These are phyloP conservation scores for Cantharis flavilabris DNA, from an alignment of 2,888 invertebrate species.

Conservation along the genomic window DNA sequence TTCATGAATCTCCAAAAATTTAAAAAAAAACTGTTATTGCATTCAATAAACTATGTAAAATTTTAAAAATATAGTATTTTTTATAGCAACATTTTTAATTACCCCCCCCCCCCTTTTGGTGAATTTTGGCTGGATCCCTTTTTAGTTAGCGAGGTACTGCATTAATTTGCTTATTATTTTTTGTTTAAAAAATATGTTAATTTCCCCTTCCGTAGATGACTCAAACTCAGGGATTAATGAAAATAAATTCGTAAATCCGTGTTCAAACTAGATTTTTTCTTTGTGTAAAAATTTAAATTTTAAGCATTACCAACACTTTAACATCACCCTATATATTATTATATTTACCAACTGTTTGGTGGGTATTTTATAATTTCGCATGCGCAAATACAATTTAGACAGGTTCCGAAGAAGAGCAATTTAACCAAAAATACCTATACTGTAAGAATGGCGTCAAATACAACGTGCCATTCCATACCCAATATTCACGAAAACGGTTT, in stretches of 20 bases:
- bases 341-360: neutral
- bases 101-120: no score
- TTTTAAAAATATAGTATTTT: no score
- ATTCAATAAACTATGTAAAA: no score
- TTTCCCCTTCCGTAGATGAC: neutral
- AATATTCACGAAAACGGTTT: slow-evolving; percentile 36
- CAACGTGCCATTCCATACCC: slow-evolving; percentile 30
- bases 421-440: neutral
- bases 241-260: no score
- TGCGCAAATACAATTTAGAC: neutral
- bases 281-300: neutral
- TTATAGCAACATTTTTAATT: no score
- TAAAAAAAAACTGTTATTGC: no score
- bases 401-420: neutral
- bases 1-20: no score
- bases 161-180: neutral
- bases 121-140: no score
- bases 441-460: slow-evolving; percentile 36
- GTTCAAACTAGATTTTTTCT: neutral
- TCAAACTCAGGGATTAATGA: no score
- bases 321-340: neutral
- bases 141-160: neutral
- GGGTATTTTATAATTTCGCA: neutral
- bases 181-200: no score
- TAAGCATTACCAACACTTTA: neutral